Evolutionary conservation across 2,888 invertebrate species (phyloP).

Genomic region (Thumatha senex): DNA sequence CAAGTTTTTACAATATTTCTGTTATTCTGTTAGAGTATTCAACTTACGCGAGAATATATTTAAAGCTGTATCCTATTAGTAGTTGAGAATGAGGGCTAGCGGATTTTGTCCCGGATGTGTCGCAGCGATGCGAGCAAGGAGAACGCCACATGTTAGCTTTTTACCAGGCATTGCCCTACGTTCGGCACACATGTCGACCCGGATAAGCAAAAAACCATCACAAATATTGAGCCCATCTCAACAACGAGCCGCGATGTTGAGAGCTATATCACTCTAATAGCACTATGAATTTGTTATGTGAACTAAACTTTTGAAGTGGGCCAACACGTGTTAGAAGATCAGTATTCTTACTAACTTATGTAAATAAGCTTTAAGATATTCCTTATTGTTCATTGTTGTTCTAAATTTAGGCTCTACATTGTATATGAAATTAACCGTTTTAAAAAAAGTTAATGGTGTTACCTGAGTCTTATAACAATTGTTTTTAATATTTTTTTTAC

Average conservation of each 20-base stretch:
- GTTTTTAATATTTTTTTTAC: too few species aligned
- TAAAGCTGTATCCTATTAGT: conserved; percentile 22
- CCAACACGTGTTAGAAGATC: conserved; percentile 7
- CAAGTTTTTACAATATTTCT: not conserved
- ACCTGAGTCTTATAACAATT: too few species aligned
- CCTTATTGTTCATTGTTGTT: not conserved
- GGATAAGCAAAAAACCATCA: conserved; percentile 35
- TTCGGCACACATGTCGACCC: conserved; percentile 49
- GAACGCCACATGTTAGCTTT: conserved; percentile 57
- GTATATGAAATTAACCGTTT: too few species aligned
- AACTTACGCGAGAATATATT: conserved; percentile 8
- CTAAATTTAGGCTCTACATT: not conserved
- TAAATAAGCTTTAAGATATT: not conserved
- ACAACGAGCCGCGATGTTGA: conserved; percentile 10
- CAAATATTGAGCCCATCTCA: conserved; percentile 39
- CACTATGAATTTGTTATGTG: conserved; percentile 42
- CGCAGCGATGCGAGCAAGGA: conserved; percentile 33
- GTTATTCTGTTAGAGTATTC: not conserved
- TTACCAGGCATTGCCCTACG: conserved; percentile 47
- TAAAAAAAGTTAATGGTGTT: too few species aligned
- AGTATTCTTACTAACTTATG: conserved; percentile 17
- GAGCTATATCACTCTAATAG: conserved; percentile 34
- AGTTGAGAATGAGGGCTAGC: conserved; percentile 26
- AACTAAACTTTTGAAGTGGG: conserved; percentile 35
- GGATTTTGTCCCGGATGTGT: conserved; percentile 53